These are phyloP conservation scores for Yasuhikotakia modesta DNA, from an alignment of 2,797 vertebrate genomes.

Conservation along the genomic window DNA sequence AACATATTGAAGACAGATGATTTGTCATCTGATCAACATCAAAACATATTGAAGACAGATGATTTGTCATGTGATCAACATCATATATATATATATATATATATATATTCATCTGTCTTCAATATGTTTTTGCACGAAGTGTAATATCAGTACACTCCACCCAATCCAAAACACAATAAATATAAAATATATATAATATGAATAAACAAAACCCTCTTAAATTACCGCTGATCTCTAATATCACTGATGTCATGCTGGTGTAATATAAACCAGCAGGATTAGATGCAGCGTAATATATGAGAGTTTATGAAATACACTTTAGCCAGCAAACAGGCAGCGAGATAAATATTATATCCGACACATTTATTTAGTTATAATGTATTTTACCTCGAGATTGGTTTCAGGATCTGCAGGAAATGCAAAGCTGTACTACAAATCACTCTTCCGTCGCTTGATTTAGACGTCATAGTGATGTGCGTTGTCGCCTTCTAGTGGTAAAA, in stretches of 20 bases:
- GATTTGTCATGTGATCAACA: background rate
- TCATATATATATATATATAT: too few species aligned
- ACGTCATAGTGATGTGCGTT: background rate
- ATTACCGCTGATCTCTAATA: background rate
- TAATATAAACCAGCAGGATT: background rate
- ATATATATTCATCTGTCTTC: too few species aligned
- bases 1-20: background rate
- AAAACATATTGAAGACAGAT: too few species aligned
- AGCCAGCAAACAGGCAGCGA: too few species aligned
- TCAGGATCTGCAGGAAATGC: background rate
- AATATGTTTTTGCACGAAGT: background rate
- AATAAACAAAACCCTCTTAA: too few species aligned
- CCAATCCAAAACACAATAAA: background rate
- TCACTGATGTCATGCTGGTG: background rate
- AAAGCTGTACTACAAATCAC: background rate
- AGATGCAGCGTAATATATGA: background rate
- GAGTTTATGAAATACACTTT: background rate
- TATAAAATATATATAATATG: background rate
- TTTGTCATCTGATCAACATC: too few species aligned
- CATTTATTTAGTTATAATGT: background rate
- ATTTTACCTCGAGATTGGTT: conserved; percentile 17
- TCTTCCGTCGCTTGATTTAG: conserved; percentile 6
- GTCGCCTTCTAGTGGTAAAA: background rate
- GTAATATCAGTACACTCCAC: background rate
- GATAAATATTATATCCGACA: background rate